Base-by-base conservation (phyloP, 2,888 invertebrate species). In the Phlogophora meticulosa region DNA sequence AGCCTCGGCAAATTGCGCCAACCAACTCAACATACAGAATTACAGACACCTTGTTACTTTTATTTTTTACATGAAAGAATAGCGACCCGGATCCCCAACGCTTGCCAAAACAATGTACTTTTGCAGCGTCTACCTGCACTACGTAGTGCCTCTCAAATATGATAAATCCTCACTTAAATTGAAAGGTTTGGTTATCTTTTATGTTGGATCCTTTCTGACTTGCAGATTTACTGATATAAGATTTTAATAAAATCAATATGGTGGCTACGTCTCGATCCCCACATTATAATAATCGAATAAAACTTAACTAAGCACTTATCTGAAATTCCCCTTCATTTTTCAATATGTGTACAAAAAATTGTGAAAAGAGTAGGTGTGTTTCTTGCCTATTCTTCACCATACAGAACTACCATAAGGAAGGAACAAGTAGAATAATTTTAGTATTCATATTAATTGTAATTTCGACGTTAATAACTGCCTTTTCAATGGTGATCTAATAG, bases 121-220 rank as follows among this genome's bases (percentile, higher is more conserved):
- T 20, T 63, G 36, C 36, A 49, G 28, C 15, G 15, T 24, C 32
- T 60, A 70, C 67, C 70, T 68, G 70, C 42, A 32, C 17, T 9
- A 15, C 2, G 3, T 40, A 13, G 46, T 34, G 20, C 34, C 22
- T 40, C 1, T 24, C n/a, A n/a, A 42, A 24, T 34, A 20, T 49
- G 15, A 68, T 38, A 15, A 43, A 38, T 60, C 15, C 20, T 57
- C 40, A 58, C 28, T 32, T 49, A 17, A 38, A 24, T 20, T 32
- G 32, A 61, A 43, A n/a, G 32, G 17, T 55, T 53, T 9, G 5
- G 15, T 5, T 43, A 32, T 13, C 0, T 24, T 56, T 72, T 72
- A 55, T 56, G 17, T 51, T 11, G 7, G 11, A 24, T 13, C 24
- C 24, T 40, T 51, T 64, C 64, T 64, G 64, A 56, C 49, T 65